These are phyloP conservation scores for Eclectus roratus DNA, from an alignment of 2,113 vertebrate genomes.

Conservation along the genomic window DNA sequence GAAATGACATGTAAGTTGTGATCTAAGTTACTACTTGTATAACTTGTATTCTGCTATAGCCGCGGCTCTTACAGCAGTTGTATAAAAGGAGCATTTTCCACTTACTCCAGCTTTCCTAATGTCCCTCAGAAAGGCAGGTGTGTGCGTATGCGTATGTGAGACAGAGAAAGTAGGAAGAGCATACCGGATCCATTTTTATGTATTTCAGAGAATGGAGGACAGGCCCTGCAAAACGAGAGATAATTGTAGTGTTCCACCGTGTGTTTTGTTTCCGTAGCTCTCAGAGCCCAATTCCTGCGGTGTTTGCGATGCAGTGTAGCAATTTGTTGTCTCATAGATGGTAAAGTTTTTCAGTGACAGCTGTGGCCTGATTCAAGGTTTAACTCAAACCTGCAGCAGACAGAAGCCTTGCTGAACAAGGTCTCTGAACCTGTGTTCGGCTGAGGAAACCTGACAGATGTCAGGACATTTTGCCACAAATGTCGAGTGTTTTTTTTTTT, in stretches of 20 bases:
- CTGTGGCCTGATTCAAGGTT: background rate
- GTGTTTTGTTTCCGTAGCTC: background rate
- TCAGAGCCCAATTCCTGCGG: rapidly evolving
- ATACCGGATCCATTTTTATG: background rate
- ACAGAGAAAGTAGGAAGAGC: background rate
- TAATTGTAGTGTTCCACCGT: background rate
- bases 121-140: rapidly evolving
- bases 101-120: background rate
- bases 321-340: background rate
- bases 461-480: background rate
- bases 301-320: background rate
- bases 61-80: background rate
- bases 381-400: background rate
- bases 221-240: background rate
- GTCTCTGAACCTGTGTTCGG: background rate
- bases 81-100: background rate
- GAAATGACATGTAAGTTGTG: background rate
- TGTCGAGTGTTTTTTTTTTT: background rate
- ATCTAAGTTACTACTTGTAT: background rate
- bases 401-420: background rate
- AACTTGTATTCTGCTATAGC: background rate
- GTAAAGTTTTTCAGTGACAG: background rate
- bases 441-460: background rate
- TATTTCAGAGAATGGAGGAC: background rate
- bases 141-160: background rate